Evolutionary conservation across 2,113 vertebrate species (phyloP).

Genomic region (Archocentrus centrarchus): DNA sequence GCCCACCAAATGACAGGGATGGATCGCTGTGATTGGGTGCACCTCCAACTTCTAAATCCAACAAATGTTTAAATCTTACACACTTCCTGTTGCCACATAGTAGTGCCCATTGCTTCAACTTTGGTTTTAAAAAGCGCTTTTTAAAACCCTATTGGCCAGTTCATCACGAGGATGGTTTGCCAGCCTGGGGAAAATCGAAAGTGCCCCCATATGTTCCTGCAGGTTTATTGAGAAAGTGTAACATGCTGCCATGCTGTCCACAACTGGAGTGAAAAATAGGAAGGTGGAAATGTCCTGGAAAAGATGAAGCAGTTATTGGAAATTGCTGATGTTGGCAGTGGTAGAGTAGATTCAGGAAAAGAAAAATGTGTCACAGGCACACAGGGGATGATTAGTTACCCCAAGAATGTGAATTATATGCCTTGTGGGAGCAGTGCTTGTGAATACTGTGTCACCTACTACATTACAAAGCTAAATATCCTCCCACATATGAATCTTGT

Average conservation of each 20-base stretch:
- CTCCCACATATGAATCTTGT: background rate
- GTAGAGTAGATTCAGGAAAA: slow-evolving; percentile 28
- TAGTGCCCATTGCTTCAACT: background rate
- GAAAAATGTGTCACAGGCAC: slow-evolving; percentile 39
- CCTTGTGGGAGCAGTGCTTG: slow-evolving; percentile 27
- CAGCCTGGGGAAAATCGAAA: slow-evolving; percentile 42
- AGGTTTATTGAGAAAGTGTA: slow-evolving; percentile 56
- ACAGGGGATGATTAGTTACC: slow-evolving; percentile 55
- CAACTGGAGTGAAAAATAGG: slow-evolving; percentile 39
- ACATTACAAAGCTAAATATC: background rate
- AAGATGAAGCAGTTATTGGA: slow-evolving; percentile 63
- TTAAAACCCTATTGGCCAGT: slow-evolving; percentile 21
- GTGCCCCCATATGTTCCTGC: slow-evolving; percentile 20
- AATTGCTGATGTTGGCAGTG: slow-evolving; percentile 55
- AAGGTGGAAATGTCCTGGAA: slow-evolving; percentile 13
- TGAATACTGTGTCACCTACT: slow-evolving; percentile 42
- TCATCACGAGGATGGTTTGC: slow-evolving; percentile 28
- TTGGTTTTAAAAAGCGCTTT: background rate
- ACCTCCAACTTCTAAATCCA: slow-evolving; percentile 42
- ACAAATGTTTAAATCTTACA: slow-evolving; percentile 36
- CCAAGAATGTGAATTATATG: slow-evolving; percentile 53
- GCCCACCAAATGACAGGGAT: slow-evolving; percentile 32
- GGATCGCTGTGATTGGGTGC: slow-evolving; percentile 34
- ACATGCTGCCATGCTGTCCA: slow-evolving; percentile 48
- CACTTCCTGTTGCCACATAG: slow-evolving; percentile 12